These are phyloP conservation scores for Maconellicoccus hirsutus DNA, from an alignment of 1,140 invertebrate species.

Conservation along the genomic window DNA sequence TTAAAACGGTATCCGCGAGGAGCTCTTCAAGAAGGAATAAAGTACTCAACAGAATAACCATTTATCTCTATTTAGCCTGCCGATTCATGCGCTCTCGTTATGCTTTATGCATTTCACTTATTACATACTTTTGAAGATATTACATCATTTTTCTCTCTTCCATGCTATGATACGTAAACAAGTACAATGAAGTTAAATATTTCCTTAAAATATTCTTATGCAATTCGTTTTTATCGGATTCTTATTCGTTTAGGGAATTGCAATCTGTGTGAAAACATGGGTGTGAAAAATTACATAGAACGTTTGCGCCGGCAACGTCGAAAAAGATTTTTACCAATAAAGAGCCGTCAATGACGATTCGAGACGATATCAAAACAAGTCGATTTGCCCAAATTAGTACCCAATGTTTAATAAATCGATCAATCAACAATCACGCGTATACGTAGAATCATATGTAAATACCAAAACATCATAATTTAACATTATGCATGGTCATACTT, in stretches of 20 bases:
- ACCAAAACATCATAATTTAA: not conserved
- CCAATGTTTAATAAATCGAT: not conserved
- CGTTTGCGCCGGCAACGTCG: not conserved
- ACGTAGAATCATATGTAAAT: not conserved
- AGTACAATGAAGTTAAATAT: not conserved
- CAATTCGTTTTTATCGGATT: not conserved
- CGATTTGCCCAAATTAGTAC: not conserved
- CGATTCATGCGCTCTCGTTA: not conserved
- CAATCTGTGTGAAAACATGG: not conserved
- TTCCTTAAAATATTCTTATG: constrained; percentile 5
- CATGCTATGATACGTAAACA: not conserved
- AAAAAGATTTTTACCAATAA: not conserved
- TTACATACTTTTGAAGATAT: not conserved
- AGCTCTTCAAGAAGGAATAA: too few species aligned
- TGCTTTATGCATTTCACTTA: not conserved
- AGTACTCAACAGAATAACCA: not conserved
- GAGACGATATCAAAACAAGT: too few species aligned
- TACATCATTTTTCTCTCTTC: not conserved
- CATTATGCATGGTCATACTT: not conserved
- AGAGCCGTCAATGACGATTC: not conserved
- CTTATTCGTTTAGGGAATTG: not conserved
- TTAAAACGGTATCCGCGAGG: not conserved
- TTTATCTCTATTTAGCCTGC: not conserved
- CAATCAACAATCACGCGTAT: not conserved
- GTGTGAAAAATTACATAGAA: not conserved